These are phyloP conservation scores for Melikaiella ostensackeni DNA, from an alignment of 2,888 invertebrate species.

Conservation along the genomic window DNA sequence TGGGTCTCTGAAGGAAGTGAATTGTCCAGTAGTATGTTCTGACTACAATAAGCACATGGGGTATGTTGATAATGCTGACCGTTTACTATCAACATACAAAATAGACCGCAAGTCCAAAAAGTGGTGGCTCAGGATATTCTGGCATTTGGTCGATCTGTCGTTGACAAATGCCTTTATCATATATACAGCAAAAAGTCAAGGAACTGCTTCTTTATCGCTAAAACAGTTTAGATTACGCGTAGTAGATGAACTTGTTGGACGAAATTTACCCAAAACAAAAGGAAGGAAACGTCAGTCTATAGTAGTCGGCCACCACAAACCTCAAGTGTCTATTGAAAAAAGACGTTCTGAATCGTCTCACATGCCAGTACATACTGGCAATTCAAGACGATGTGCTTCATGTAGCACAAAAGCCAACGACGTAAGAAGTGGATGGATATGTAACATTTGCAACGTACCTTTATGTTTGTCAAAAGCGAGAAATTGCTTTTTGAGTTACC, in stretches of 20 bases:
- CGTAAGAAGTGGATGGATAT: neutral
- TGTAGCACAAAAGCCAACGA: neutral
- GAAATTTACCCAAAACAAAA: constrained; percentile 34
- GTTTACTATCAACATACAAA: too few species aligned
- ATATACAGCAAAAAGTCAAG: neutral
- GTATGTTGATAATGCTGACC: too few species aligned
- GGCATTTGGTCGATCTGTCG: too few species aligned
- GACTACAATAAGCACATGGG: too few species aligned
- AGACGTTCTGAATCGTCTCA: constrained; percentile 41
- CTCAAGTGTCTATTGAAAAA: constrained; percentile 36
- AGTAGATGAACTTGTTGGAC: constrained; percentile 26
- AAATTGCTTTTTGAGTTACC: neutral
- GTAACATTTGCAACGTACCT: neutral
- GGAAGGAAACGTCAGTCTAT: constrained; percentile 35
- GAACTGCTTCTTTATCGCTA: neutral
- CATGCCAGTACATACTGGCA: constrained; percentile 40
- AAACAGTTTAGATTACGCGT: constrained; percentile 34
- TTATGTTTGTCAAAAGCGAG: neutral
- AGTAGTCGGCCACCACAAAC: constrained; percentile 5
- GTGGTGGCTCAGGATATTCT: too few species aligned
- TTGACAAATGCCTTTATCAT: constrained; percentile 41
- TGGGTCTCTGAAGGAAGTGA: too few species aligned
- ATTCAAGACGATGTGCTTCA: constrained; percentile 41
- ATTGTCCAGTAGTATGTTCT: too few species aligned
- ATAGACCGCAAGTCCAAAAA: too few species aligned